Base-by-base conservation (phyloP, 2,888 invertebrate species). In the Andrena bicolor region DNA sequence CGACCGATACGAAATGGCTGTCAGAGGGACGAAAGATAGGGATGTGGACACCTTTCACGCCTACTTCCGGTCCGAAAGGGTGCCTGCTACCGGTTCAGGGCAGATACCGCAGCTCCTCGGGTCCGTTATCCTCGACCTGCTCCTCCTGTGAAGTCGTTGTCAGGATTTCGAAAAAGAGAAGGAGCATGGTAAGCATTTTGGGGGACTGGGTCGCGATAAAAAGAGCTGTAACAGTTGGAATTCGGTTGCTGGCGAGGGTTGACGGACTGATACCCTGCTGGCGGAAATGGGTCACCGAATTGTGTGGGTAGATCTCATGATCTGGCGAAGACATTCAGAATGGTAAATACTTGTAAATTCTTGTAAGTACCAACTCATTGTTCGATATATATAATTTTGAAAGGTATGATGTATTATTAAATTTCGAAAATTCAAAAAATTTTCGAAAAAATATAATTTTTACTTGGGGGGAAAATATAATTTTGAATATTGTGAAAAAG, bases 31-130 rank as follows among this genome's bases (percentile, higher is more conserved):
- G 81, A 76, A 88, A 90, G 89, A 91, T 91, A 91, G 87, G 85
- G 70, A 85, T 81, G 84, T 76, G 83, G 83, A 83, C 89, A 90
- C 87, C 86, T 90, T 88, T 90, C 86, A 90, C 91, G 90, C 90
- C 91, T 89, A 91, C 88, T 91, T 92, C 91, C 90, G 91, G 88
- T 28, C 81, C 72, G 75, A 87, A 85, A 89, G 88, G 90, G 87
- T 87, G 88, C 83, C 86, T 82, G 88, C 86, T 88, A 87, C 88
- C 83, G 85, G 85, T 76, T 35, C 60, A 77, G 85, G 78, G 70
- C 80, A 89, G 90, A 90, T 90, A 90, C 84, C 73, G 56, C 51
- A 66, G 28, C 82, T 82, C 51, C 77, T 77, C 79, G 85, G 77
- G 82, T 76, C 80, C 49, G 74, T 85, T 85, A 84, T 80, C 82